Base-by-base conservation (phyloP, 2,797 vertebrate genomes). In the Allobates femoralis region DNA sequence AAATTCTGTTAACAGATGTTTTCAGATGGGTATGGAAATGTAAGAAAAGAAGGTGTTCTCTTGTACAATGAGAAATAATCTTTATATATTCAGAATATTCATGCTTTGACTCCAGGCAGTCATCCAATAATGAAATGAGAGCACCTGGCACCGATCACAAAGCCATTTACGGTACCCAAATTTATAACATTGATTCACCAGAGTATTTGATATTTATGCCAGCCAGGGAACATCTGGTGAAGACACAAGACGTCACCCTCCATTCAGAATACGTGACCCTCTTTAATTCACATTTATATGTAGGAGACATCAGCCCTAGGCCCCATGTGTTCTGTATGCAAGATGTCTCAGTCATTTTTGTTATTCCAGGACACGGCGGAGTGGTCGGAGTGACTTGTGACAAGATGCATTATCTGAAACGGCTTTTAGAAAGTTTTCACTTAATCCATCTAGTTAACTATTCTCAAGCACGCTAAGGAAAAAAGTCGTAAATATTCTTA, bases 11-110 rank as follows among this genome's bases (percentile, higher is more conserved):
- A 82, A 76, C 85, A 86, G 79, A 83, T 83, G 85, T 87, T 87
- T 87, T 79, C 41, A 78, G 85, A 82, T 64, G 50, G 58, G 62
- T 71, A 79, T 37, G 74, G 26, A 78, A 85, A 85, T 69, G 51
- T 73, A 85, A 74, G 58, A 77, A 86, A 79, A 71, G 23, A 34
- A 80, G 80, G 73, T 83, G 74, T 69, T 87, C 56, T 83, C 80
- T 77, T 67, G 41, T 30, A 78, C 73, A 81, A 69, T 62, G 41
- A 32, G 66, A 83, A 69, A 41, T 62, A 67, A 64, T 76, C 58
- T 81, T 82, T 82, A 86, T 82, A 73, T 82, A 75, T 82, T 81
- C 60, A 69, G 85, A 80, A 87, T 84, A 87, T 84, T 79, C 74
- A 79, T 87, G 81, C 41, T 87, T 79, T 55, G 75, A n/a, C 81